Evolutionary conservation across 2,888 invertebrate species (phyloP), one percentile per base, ranked within the genome.

Genomic region (Nemotelus pantherinus): DNA sequence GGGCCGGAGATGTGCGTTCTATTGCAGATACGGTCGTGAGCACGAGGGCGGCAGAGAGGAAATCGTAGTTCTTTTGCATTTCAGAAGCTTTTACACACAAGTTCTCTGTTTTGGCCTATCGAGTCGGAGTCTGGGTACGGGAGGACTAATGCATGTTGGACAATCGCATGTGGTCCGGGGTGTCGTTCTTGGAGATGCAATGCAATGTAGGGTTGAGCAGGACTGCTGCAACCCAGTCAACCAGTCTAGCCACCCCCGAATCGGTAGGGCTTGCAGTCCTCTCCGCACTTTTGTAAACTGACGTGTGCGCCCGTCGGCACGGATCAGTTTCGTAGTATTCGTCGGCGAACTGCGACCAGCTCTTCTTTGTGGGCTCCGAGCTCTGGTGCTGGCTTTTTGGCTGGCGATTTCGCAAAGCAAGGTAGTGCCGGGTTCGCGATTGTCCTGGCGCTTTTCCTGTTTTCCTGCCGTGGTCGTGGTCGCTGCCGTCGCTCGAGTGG

Each of bases 361-460:
- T 48, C 68, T 68, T 10, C 45, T 67, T 50, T 67, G 47, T 7
- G 9, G 3, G 4, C 41, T 39, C 48, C n/a, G 67, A 50, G 67
- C 67, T 70, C 70, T 55, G 43, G 55, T 25, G 63, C 67, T 67
- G 67, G 67, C 67, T 67, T 48, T 39, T 25, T 50, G 48, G 43
- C 44, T 43, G 43, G 39, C 58, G 45, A n/a, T 58, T 57, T n/a
- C 1, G n/a, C 72, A 39, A 50, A n/a, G 7, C 43, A 70, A 70
- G 70, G 70, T 70, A 70, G 47, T 48, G 74, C 48, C 74, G 63
- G 71, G 43, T 25, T 25, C 55, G 70, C 39, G 74, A 63, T 63
- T 60, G 50, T 74, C 74, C 74, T 74, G 74, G 74, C 74, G 74
- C 63, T 74, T 74, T 50, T 63, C 39, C 60, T 41, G 78, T 72